These are phyloP conservation scores for Pyrrhosoma nymphula DNA, from an alignment of 2,888 invertebrate genomes.

Conservation along the genomic window DNA sequence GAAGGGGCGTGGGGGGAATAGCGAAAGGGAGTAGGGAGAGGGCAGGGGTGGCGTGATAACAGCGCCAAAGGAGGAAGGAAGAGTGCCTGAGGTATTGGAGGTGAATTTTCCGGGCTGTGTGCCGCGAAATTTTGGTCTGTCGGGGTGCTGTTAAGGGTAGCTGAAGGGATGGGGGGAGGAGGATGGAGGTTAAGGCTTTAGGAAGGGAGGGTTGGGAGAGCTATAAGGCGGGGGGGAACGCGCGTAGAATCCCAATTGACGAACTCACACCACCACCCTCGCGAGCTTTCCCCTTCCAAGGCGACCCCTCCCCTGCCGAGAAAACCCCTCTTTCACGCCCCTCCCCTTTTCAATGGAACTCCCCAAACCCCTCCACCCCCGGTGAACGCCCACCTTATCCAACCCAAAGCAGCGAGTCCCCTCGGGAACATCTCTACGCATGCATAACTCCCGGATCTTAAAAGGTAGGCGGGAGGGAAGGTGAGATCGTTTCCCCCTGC, in stretches of 20 bases:
- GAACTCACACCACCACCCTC: background rate
- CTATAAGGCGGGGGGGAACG: constrained; percentile 11
- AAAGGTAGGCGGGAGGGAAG: constrained; percentile 13
- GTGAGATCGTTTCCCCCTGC: background rate
- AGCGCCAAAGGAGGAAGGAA: background rate
- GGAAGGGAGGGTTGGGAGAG: background rate
- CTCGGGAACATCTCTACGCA: constrained; percentile 42
- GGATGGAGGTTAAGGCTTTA: background rate
- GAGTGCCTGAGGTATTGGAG: constrained; percentile 43
- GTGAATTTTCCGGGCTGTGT: constrained; percentile 65
- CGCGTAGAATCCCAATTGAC: constrained; percentile 55
- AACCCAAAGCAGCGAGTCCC: constrained; percentile 33
- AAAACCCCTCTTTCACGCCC: background rate
- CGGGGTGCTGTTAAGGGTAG: background rate
- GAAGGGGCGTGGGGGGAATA: background rate
- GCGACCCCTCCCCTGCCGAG: background rate
- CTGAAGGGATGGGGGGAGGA: background rate
- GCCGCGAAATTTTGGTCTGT: constrained; percentile 59
- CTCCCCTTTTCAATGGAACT: constrained; percentile 48
- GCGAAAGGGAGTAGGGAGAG: background rate
- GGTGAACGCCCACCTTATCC: background rate
- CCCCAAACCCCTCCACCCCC: background rate
- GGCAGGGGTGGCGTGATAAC: background rate
- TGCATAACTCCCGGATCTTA: constrained; percentile 53
- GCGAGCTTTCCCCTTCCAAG: background rate